Percentiles rank a stretch among this genome's conserved stretches.
Conservation (phyloP, 2,888 invertebrate genomes). For the Phasia obesa region DNA sequence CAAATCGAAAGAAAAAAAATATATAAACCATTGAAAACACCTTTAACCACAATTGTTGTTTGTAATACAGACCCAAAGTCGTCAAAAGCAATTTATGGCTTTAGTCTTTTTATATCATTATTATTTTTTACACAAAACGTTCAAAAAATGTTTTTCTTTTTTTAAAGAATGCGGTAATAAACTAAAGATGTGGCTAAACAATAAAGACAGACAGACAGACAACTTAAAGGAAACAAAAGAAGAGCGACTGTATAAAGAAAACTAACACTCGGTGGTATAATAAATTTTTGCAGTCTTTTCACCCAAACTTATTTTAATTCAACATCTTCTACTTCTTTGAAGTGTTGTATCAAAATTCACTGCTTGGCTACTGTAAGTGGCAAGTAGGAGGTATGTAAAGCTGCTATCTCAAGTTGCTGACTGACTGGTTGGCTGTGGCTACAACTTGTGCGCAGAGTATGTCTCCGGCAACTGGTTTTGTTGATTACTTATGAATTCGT, state of each 20-base stretch:
- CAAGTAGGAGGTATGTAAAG: not conserved
- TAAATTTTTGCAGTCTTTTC: conserved; percentile 15
- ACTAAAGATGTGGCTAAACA: conserved; percentile 47
- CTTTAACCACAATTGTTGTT: conserved; percentile 62
- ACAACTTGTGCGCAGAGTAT: conserved; percentile 18
- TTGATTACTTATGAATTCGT: conserved; percentile 57
- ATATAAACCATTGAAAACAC: conserved; percentile 48
- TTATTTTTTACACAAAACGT: conserved; percentile 46
- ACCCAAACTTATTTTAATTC: conserved; percentile 8
- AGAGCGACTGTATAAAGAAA: conserved; percentile 14
- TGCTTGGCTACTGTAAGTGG: not conserved
- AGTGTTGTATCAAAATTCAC: conserved; percentile 15
- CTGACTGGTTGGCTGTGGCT: conserved; percentile 20
- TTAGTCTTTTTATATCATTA: conserved; percentile 35
- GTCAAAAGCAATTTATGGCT: conserved; percentile 62
- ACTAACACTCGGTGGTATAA: conserved; percentile 9
- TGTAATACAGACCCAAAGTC: conserved; percentile 64
- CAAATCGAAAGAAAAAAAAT: conserved; percentile 3
- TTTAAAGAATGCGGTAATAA: conserved; percentile 63
- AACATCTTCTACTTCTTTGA: not conserved
- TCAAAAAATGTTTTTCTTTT: conserved; percentile 6
- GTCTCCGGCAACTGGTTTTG: conserved; percentile 19
- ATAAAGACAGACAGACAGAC: not conserved
- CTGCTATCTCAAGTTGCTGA: conserved; percentile 29
- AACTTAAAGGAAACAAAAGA: conserved; percentile 5